Conservation (phyloP, 2,797 vertebrate species). For the Crocodylus rhombifer region DNA sequence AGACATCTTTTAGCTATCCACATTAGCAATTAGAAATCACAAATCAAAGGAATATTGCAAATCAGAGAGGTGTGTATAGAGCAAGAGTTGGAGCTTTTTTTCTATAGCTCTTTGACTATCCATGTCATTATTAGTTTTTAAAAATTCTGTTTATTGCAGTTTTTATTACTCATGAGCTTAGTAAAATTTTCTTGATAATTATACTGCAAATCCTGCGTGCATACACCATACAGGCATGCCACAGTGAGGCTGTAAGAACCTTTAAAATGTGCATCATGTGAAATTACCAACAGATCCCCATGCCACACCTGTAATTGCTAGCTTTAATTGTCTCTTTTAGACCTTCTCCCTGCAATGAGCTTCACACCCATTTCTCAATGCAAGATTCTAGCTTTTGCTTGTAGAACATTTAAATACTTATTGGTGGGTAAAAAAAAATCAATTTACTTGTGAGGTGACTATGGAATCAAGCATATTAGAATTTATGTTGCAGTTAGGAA, state of each 20-base stretch:
- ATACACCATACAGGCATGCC: accelerated
- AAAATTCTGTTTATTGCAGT: not conserved
- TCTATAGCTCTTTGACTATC: not conserved
- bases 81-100: not conserved
- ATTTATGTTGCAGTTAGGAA: constrained; percentile 76
- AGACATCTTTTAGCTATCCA: not conserved
- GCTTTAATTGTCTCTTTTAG: not conserved
- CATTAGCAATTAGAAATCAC: not conserved
- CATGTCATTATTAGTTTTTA: not conserved
- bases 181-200: not conserved
- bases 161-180: not conserved
- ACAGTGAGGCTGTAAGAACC: not conserved
- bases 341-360: not conserved
- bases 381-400: constrained; percentile 48
- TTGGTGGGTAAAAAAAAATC: constrained; percentile 47
- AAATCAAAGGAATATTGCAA: not conserved
- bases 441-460: constrained; percentile 48
- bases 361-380: constrained; percentile 45
- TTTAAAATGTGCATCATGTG: not conserved
- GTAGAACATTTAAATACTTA: constrained; percentile 41
- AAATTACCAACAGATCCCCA: not conserved
- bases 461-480: constrained; percentile 65
- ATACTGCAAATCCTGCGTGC: accelerated
- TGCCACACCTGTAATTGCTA: not conserved
- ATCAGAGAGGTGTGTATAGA: not conserved